Percentiles rank a stretch among this genome's conserved stretches.
These are phyloP conservation scores for Meiosimyza decipiens DNA, from an alignment of 2,888 invertebrate genomes.

Conservation along the genomic window DNA sequence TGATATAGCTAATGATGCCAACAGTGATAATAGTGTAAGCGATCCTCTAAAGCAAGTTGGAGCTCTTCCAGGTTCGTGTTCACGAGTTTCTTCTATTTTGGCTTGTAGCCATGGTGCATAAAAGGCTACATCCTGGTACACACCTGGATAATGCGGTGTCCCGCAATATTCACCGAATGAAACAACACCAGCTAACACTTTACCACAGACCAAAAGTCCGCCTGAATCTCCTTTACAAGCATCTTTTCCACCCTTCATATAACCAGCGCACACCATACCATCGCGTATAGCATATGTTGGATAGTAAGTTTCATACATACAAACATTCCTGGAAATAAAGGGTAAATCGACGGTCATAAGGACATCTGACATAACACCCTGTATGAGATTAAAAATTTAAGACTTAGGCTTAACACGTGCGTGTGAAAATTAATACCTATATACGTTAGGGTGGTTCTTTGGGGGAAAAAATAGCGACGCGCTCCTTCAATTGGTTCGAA, in stretches of 20 bases:
- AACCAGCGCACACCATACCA: slow-evolving; percentile 54
- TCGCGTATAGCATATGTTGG: slow-evolving; percentile 39
- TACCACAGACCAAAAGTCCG: slow-evolving; percentile 51
- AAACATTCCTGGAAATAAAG: slow-evolving; percentile 48
- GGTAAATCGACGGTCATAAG: slow-evolving; percentile 57
- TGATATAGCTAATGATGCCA: too few relatives aligned
- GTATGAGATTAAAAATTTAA: too few relatives aligned
- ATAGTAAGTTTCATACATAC: slow-evolving; percentile 53
- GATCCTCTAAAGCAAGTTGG: too few relatives aligned
- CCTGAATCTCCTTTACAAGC: slow-evolving; percentile 55
- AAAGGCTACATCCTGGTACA: slow-evolving; percentile 50
- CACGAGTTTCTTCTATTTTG: not conserved
- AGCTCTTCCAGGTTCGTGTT: too few relatives aligned
- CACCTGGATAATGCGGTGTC: slow-evolving; percentile 48
- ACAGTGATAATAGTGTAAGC: too few relatives aligned
- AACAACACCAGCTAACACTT: slow-evolving; percentile 47
- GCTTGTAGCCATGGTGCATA: slow-evolving; percentile 35
- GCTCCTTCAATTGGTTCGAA: too few relatives aligned
- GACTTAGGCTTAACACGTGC: too few relatives aligned
- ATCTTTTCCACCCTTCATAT: slow-evolving; percentile 49
- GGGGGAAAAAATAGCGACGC: too few relatives aligned
- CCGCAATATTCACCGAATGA: slow-evolving; percentile 53
- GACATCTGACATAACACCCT: slow-evolving; percentile 44
- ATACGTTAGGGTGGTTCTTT: too few relatives aligned
- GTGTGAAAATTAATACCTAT: too few relatives aligned